Evolutionary conservation across 2,888 invertebrate species (phyloP), one percentile per base, ranked within the genome.

Genomic region (Lacanobia wlatinum): DNA sequence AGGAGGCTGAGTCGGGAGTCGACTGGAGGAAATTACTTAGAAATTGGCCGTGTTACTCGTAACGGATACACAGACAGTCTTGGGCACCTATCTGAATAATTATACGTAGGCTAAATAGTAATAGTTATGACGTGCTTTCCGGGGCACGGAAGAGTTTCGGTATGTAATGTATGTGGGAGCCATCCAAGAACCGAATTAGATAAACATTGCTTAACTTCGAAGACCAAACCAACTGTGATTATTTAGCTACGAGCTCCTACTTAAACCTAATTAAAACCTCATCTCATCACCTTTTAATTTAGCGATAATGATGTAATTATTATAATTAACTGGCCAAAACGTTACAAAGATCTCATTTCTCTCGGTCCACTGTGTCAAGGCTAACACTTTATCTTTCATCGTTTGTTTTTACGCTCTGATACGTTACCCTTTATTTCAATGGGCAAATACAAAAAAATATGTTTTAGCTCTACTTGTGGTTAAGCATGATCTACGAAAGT

Each of bases 401-500:
- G 79, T 84, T 81, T 79, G 78, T 28, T 78, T 87, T 90, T 84
- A 87, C 87, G 92, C 92, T 92, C 92, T 92, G 90, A 83, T 92
- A 88, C 63, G 46, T 86, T 80, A 82, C 79, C n/a, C 74, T 79
- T 10, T 84, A 82, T 70, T 83, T 80, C 78, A 64, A 66, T 65
- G 67, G 14, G 50, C 58, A 46, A 53, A 21, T 52, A 59, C 34
- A 67, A 69, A 55, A 52, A 60, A 28, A n/a, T 53, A 12, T 38
- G 14, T 9, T 16, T 5, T 12, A 70, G 40, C 9, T 40, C n/a
- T 43, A 28, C 16, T 40, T 73, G 16, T 14, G 16, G 14, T 10
- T 40, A n/a, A n/a, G 7, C 18, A 55, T 38, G 38, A 1, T 38
- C 2, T 12, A n/a, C 4, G 14, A 16, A 16, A 16, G 14, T 40